Conservation (phyloP, 2,888 invertebrate species). For the Drosophila anomalipes region DNA sequence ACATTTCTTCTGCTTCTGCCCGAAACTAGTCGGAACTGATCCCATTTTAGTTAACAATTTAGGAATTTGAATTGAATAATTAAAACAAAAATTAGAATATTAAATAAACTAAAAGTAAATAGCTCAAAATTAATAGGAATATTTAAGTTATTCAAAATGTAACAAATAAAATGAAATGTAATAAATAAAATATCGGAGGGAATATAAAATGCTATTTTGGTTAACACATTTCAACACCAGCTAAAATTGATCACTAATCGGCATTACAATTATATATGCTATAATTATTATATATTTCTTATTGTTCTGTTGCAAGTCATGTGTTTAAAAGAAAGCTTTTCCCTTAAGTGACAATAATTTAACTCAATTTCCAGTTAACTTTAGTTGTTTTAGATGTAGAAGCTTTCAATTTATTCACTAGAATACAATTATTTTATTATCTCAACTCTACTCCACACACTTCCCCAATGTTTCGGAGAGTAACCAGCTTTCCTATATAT, state of each 20-base stretch:
- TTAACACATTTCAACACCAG: neutral
- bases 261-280: neutral
- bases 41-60: accelerated
- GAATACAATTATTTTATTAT: neutral
- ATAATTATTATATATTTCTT: neutral
- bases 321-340: neutral
- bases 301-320: neutral
- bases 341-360: neutral
- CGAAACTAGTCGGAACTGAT: neutral
- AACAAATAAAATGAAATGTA: neutral
- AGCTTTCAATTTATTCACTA: neutral
- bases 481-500: neutral
- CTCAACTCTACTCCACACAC: neutral
- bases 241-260: neutral
- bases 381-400: neutral
- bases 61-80: neutral
- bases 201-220: neutral
- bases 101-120: neutral
- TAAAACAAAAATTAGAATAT: neutral
- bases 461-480: neutral
- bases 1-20: neutral
- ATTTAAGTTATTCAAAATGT: too few species aligned
- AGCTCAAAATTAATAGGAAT: accelerated
- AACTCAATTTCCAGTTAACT: neutral
- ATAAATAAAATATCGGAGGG: neutral